phyloP scores from a whole-genome alignment of 2,888 invertebrate genomes.

The Platycheirus rosarum region DNA sequence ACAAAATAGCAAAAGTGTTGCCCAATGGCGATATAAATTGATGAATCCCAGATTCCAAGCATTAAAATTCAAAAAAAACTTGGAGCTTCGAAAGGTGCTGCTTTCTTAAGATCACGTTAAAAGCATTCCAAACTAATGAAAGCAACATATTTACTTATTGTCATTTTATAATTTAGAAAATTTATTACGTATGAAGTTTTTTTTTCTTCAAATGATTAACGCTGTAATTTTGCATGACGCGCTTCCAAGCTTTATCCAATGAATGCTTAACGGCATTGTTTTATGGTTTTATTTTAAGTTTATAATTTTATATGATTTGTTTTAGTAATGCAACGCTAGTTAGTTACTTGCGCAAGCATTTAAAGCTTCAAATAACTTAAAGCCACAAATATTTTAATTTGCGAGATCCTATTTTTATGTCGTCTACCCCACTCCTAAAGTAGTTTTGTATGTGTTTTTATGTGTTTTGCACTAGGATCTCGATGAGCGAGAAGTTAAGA shows the following conservation, averaged over 20 bases:
- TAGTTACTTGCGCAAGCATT: constrained; percentile 41
- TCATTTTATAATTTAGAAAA: no score
- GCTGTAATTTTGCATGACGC: constrained; percentile 46
- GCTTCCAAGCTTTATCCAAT: constrained; percentile 20
- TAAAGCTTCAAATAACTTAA: constrained; percentile 12
- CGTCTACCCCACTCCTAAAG: constrained; percentile 82
- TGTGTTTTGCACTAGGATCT: constrained; percentile 84
- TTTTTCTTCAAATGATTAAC: not conserved
- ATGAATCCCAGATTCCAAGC: no score
- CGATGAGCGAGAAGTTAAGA: constrained; percentile 84
- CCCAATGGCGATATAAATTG: no score
- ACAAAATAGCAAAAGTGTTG: no score
- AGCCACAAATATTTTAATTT: constrained; percentile 61
- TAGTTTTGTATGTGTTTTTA: constrained; percentile 82
- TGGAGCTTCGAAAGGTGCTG: no score
- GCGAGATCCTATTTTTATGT: constrained; percentile 75
- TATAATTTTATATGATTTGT: no score
- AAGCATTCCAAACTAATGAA: no score
- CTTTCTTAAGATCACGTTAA: no score
- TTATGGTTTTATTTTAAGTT: constrained; percentile 15
- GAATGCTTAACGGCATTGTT: not conserved
- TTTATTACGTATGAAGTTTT: no score
- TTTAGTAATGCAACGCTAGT: constrained; percentile 38
- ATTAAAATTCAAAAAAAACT: no score
- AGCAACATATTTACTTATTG: no score